Conservation (phyloP, 2,113 vertebrate genomes). For the Polypterus senegalus region DNA sequence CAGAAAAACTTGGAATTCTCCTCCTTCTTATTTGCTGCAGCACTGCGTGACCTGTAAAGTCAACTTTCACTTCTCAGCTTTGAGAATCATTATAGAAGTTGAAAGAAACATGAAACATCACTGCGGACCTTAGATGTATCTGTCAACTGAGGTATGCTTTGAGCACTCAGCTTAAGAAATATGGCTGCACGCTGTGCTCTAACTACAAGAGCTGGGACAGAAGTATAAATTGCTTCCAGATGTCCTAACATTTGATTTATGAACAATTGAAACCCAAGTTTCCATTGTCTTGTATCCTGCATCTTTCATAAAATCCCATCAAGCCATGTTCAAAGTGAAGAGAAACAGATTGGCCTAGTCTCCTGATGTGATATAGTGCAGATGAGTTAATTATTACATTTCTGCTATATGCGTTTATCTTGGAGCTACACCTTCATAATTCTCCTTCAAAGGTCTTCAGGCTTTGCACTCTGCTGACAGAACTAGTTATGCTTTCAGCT, state of each 20-base stretch:
- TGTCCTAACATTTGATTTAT: slow-evolving; percentile 43
- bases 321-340: background rate
- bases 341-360: background rate
- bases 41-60: slow-evolving; percentile 15
- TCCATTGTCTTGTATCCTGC: slow-evolving; percentile 5
- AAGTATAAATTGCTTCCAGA: slow-evolving; percentile 42
- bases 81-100: slow-evolving; percentile 10
- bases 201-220: slow-evolving; percentile 39
- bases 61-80: slow-evolving; percentile 22
- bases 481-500: too few relatives aligned
- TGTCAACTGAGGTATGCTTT: slow-evolving; percentile 6
- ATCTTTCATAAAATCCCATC: slow-evolving; percentile 1
- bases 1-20: too few relatives aligned
- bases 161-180: slow-evolving; percentile 14
- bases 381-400: too few relatives aligned
- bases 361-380: background rate
- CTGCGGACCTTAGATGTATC: slow-evolving; percentile 28
- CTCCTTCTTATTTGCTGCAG: slow-evolving; percentile 26
- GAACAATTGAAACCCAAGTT: slow-evolving; percentile 32
- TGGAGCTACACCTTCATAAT: too few relatives aligned
- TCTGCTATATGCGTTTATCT: too few relatives aligned
- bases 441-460: too few relatives aligned
- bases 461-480: too few relatives aligned
- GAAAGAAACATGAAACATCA: slow-evolving; percentile 1
- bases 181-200: slow-evolving; percentile 25